Evolutionary conservation across 2,113 vertebrate species (phyloP).

Genomic region (Taurulus bubalis): DNA sequence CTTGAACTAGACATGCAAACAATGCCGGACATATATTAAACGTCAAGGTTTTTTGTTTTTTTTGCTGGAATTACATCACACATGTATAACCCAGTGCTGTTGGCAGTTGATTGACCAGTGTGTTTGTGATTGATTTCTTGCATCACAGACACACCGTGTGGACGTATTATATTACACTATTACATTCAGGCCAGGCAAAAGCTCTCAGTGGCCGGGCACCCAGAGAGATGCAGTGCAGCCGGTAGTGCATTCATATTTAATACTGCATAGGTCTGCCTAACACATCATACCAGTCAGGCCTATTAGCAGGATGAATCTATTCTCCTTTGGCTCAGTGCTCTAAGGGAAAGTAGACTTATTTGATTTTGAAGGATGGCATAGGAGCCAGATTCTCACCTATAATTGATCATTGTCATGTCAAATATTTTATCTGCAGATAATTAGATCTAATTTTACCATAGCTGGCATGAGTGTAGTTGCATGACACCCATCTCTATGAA

Average conservation of each 20-base stretch:
- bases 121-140: constrained; percentile 67
- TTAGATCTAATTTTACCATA: constrained; percentile 79
- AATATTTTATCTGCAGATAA: constrained; percentile 71
- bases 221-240: constrained; percentile 43
- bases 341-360: constrained; percentile 43
- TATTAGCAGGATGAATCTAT: constrained; percentile 75
- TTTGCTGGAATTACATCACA: constrained; percentile 48
- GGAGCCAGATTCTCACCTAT: constrained; percentile 66
- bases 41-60: background rate
- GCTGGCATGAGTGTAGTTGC: constrained; percentile 66
- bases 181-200: constrained; percentile 43
- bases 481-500: constrained; percentile 49
- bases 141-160: constrained; percentile 54
- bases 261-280: constrained; percentile 72
- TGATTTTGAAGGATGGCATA: constrained; percentile 67
- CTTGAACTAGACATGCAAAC: background rate
- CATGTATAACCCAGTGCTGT: constrained; percentile 45
- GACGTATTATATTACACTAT: constrained; percentile 66
- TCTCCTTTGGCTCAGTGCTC: constrained; percentile 49
- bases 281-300: constrained; percentile 72
- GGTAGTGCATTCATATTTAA: constrained; percentile 79
- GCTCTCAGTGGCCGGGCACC: constrained; percentile 49
- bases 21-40: background rate
- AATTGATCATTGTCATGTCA: constrained; percentile 78
- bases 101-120: constrained; percentile 58